Evolutionary conservation across 1,140 invertebrate species (phyloP).

Genomic region (Calliphora vicina): DNA sequence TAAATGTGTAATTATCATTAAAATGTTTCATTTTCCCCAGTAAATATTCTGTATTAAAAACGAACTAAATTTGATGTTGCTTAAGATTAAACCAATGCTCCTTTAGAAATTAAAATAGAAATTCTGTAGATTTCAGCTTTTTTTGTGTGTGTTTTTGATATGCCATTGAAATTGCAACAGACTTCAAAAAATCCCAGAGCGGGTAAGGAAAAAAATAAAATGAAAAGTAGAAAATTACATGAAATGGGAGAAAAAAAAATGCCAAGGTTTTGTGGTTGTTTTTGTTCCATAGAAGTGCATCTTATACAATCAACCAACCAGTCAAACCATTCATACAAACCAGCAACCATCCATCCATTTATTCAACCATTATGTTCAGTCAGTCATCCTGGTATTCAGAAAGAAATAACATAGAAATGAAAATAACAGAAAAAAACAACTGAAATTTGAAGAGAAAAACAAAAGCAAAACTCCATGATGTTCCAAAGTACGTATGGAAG

Average conservation of each 20-base stretch:
- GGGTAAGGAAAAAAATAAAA: neutral
- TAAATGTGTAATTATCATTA: neutral
- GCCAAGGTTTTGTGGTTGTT: neutral
- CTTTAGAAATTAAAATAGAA: neutral
- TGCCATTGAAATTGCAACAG: conserved; percentile 9
- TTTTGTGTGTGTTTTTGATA: neutral
- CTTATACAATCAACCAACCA: conserved; percentile 16
- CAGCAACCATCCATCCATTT: neutral
- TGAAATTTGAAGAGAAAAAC: too few species aligned
- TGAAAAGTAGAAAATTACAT: neutral
- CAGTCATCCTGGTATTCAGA: neutral
- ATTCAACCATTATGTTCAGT: neutral
- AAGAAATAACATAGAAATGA: neutral
- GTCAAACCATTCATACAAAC: neutral
- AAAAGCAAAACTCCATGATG: neutral
- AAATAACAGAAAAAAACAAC: neutral
- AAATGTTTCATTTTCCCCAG: neutral
- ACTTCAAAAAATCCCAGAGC: neutral
- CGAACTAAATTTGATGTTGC: neutral
- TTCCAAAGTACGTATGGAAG: neutral
- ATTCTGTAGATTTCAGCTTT: neutral
- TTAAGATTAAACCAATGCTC: neutral
- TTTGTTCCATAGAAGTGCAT: conserved; percentile 5
- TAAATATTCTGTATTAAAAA: neutral
- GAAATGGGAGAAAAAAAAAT: neutral